Conservation (phyloP, 2,888 invertebrate genomes). For the Mesorhabditis spiculigera region DNA sequence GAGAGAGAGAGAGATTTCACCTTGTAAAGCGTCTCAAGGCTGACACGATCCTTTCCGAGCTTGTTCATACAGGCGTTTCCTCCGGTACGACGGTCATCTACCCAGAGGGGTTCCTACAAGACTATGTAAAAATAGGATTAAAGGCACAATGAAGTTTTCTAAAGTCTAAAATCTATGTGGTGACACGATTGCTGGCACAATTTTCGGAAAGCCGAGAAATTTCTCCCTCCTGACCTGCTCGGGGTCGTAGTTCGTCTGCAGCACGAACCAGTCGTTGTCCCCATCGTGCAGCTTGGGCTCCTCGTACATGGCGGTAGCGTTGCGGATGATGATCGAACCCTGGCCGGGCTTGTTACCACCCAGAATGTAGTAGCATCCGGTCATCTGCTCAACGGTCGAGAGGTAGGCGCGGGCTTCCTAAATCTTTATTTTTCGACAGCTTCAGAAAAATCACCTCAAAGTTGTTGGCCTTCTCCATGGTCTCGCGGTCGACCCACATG, state of each 20-base stretch:
- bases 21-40: constrained; percentile 60
- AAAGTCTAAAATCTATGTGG: too few species aligned
- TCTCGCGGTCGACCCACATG: constrained; percentile 43
- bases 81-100: constrained; percentile 65
- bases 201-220: background rate
- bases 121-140: background rate
- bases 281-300: constrained; percentile 33
- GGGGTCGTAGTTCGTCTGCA: constrained; percentile 49
- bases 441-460: constrained; percentile 21
- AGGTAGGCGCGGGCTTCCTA: constrained; percentile 40
- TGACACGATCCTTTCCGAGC: constrained; percentile 55
- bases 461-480: constrained; percentile 31
- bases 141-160: too few species aligned
- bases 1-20: constrained; percentile 49
- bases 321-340: constrained; percentile 39
- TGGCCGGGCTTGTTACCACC: constrained; percentile 29
- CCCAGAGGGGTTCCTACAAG: constrained; percentile 56
- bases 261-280: constrained; percentile 38
- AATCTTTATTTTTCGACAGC: background rate
- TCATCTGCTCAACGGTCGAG: constrained; percentile 26
- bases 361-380: constrained; percentile 42
- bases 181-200: background rate
- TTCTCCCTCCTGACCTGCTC: constrained; percentile 23
- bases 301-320: constrained; percentile 34
- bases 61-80: constrained; percentile 63